A percentile compares a stretch with the other conserved stretches of the same genome.
Evolutionary conservation across 92 coral and sea anemone genomes (phyloP).

Genomic region (Heliopora coerulea): DNA sequence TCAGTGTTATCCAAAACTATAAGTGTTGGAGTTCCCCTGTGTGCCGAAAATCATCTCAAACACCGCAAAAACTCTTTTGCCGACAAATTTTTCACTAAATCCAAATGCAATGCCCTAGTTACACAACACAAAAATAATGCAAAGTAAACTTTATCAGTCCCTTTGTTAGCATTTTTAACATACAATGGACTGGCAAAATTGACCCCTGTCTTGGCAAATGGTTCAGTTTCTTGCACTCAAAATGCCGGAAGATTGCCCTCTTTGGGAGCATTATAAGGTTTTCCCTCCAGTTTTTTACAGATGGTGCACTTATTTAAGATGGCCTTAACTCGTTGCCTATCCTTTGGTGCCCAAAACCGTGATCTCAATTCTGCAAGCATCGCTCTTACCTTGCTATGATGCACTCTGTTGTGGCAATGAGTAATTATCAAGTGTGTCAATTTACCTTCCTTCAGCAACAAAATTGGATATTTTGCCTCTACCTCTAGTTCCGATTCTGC

Average conservation of each 20-base stretch:
- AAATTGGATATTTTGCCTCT: constrained; percentile 40
- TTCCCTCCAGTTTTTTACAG: constrained; percentile 49
- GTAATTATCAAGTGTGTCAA: constrained; percentile 29
- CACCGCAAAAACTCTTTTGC: constrained; percentile 36
- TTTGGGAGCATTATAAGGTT: constrained; percentile 31
- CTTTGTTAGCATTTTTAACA: not conserved
- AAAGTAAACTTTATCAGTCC: constrained; percentile 14
- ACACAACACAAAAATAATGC: constrained; percentile 48
- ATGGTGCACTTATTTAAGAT: constrained; percentile 25
- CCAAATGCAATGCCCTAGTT: constrained; percentile 46
- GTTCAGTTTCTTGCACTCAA: constrained; percentile 34
- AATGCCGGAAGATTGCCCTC: constrained; percentile 41
- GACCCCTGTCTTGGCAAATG: constrained; percentile 43
- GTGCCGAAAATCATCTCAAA: constrained; percentile 38
- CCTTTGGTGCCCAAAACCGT: constrained; percentile 52
- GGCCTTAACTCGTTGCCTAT: constrained; percentile 51
- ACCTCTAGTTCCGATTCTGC: constrained; percentile 40
- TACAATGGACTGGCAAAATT: constrained; percentile 54
- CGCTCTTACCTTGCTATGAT: constrained; percentile 50
- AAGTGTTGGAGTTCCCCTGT: no score
- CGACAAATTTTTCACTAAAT: constrained; percentile 30
- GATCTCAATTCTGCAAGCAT: constrained; percentile 52
- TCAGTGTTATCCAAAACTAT: no score
- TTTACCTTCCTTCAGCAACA: constrained; percentile 37
- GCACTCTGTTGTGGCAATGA: constrained; percentile 48